Percentiles rank a stretch among this genome's conserved stretches.
These are phyloP conservation scores for Characodon lateralis DNA, from an alignment of 2,797 vertebrate species.

Conservation along the genomic window DNA sequence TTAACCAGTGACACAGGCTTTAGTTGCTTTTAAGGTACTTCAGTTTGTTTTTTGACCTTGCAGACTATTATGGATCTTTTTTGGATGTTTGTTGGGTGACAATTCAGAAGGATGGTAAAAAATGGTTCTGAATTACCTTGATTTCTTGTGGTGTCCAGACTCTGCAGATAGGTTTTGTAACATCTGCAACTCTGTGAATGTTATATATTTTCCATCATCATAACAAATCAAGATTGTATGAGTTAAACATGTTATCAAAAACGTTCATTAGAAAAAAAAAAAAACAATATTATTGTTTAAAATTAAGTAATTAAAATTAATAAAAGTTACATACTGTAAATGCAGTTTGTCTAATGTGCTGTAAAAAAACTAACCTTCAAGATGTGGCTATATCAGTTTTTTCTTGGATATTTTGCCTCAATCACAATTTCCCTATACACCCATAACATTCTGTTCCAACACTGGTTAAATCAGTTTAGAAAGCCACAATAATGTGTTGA, in stretches of 20 bases:
- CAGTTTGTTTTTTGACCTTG: conserved; percentile 6
- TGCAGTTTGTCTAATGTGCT: no score
- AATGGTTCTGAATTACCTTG: background rate
- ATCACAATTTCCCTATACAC: no score
- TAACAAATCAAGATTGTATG: background rate
- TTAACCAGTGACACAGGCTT: conserved; percentile 5
- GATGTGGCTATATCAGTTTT: no score
- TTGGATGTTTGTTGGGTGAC: background rate
- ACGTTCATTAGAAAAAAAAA: background rate
- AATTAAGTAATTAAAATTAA: no score
- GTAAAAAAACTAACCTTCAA: no score
- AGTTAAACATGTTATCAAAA: background rate
- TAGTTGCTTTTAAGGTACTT: conserved; percentile 5
- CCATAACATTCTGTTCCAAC: no score
- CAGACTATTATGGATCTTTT: background rate
- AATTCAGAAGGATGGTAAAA: background rate
- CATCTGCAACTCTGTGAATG: background rate
- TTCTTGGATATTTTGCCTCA: no score
- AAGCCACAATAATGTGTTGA: no score
- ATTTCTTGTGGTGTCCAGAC: background rate
- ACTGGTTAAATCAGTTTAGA: no score
- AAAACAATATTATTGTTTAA: no score
- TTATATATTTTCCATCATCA: background rate
- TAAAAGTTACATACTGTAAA: no score
- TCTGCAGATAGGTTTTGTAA: background rate